A percentile compares a stretch with the other conserved stretches of the same genome.
phyloP scores from a whole-genome alignment of 92 coral and sea anemone species.

The Siderastrea radians region DNA sequence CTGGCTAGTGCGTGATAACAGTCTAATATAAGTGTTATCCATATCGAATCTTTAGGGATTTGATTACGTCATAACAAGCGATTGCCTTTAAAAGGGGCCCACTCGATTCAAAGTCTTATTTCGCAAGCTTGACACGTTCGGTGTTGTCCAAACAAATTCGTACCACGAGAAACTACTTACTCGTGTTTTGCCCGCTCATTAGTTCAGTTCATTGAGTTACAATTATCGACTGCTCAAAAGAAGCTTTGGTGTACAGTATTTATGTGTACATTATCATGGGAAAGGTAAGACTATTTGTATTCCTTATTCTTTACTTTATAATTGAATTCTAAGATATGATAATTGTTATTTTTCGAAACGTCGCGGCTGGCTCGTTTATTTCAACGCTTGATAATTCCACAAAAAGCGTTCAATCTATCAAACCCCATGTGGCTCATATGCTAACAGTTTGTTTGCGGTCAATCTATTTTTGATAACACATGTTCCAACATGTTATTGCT shows the following conservation, averaged over 20 bases:
- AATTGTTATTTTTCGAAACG: no score
- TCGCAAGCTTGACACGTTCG: conserved; percentile 9
- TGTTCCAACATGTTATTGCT: background rate
- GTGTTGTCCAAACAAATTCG: background rate
- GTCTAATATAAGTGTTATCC: background rate
- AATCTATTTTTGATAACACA: conserved; percentile 19
- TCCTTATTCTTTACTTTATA: background rate
- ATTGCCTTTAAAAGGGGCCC: background rate
- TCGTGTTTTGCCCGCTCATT: background rate
- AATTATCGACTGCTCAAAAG: background rate
- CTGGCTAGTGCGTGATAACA: background rate
- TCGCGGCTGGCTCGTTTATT: background rate
- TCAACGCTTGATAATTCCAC: background rate
- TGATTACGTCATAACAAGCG: conserved; percentile 17
- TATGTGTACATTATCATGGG: background rate
- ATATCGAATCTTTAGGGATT: background rate
- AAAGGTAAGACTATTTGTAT: conserved; percentile 9
- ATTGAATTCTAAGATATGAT: background rate
- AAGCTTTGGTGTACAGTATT: background rate
- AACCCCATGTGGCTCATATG: conserved; percentile 26
- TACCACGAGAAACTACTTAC: background rate
- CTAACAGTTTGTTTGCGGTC: conserved; percentile 33
- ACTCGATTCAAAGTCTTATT: background rate
- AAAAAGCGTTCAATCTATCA: background rate
- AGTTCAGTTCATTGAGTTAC: background rate